Evolutionary conservation across 2,797 vertebrate genomes (phyloP).

Genomic region (Acipenser transmontanus): DNA sequence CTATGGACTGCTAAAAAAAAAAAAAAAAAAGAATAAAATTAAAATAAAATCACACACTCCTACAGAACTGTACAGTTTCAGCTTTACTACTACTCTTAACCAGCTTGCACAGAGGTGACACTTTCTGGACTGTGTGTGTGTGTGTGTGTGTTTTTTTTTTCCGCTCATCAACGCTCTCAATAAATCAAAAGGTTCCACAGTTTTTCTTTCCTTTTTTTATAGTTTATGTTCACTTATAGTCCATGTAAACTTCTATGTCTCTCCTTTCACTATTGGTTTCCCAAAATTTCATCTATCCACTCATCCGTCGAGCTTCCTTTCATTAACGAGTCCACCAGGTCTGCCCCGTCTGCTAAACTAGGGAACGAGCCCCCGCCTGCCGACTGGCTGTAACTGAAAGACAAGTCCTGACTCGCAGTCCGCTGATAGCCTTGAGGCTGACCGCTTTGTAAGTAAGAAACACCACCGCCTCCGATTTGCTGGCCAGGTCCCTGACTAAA

Average conservation of each 20-base stretch:
- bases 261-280: conserved; percentile 73
- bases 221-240: conserved; percentile 30
- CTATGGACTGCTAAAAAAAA: not conserved
- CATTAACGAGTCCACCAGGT: conserved; percentile 52
- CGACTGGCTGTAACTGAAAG: conserved; percentile 76
- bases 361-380: conserved; percentile 66
- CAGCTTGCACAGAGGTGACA: conserved; percentile 30
- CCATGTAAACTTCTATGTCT: conserved; percentile 33
- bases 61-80: conserved; percentile 19
- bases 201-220: conserved; percentile 26
- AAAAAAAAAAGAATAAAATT: conserved; percentile 14
- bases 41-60: conserved; percentile 33
- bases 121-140: too few species aligned
- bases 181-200: conserved; percentile 28
- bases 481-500: conserved; percentile 75
- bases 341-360: conserved; percentile 72
- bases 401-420: conserved; percentile 84
- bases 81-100: conserved; percentile 29
- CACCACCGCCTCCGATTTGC: conserved; percentile 56
- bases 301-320: conserved; percentile 73
- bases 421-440: conserved; percentile 89
- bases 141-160: conserved; percentile 38
- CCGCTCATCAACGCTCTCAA: conserved; percentile 52
- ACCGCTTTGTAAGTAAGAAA: conserved; percentile 56
- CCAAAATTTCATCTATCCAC: conserved; percentile 97